A percentile compares a stretch with the other conserved stretches of the same genome.
Evolutionary conservation across 2,797 vertebrate genomes (phyloP).

Genomic region (Cirrhinus molitorella): DNA sequence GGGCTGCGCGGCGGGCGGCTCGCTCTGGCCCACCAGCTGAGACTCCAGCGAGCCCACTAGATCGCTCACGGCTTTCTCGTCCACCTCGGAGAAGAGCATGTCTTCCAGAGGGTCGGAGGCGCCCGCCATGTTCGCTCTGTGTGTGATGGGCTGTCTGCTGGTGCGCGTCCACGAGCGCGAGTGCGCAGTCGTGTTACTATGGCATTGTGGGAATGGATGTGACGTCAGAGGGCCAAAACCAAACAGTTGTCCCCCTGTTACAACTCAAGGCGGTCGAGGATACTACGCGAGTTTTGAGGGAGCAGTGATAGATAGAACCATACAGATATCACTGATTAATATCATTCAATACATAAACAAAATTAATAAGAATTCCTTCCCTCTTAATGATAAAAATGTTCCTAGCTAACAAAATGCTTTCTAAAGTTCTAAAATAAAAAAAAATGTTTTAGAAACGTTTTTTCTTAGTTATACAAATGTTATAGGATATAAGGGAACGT

Average conservation of each 20-base stretch:
- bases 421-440: no score
- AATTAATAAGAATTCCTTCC: background rate
- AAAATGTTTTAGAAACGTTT: no score
- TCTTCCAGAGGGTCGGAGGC: constrained; percentile 84
- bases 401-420: no score
- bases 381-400: background rate
- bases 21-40: constrained; percentile 80
- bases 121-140: constrained; percentile 82
- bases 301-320: background rate
- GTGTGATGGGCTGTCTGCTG: constrained; percentile 54
- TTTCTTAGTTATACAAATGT: no score
- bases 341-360: no score
- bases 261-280: background rate
- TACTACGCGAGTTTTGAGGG: background rate
- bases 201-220: constrained; percentile 84
- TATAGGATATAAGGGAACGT: no score
- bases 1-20: background rate
- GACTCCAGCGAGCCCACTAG: constrained; percentile 88
- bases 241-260: constrained; percentile 39
- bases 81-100: constrained; percentile 91
- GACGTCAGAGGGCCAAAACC: constrained; percentile 73
- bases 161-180: constrained; percentile 61
- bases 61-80: constrained; percentile 89
- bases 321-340: no score
- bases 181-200: constrained; percentile 84